Conservation (phyloP, 2,888 invertebrate genomes). For the Hetaerina titia region DNA sequence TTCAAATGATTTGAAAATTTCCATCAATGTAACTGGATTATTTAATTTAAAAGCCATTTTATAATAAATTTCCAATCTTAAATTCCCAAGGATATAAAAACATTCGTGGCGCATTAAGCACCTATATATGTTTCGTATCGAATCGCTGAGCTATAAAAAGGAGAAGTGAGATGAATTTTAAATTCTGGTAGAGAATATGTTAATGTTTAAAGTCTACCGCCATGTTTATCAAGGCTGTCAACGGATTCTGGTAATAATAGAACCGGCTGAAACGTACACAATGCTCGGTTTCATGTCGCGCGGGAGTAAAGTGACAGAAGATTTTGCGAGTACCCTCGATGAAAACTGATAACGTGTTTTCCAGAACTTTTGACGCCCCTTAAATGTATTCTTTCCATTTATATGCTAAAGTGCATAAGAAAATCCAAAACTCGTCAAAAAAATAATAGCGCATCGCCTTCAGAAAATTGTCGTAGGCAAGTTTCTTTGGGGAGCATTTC, state of each 20-base stretch:
- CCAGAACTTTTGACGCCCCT: conserved; percentile 19
- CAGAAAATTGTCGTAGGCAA: not conserved
- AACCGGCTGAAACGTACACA: not conserved
- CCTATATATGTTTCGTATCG: not conserved
- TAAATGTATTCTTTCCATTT: not conserved
- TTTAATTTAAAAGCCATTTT: too few species aligned
- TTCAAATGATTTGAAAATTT: too few species aligned
- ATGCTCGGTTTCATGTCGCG: not conserved
- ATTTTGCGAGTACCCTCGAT: not conserved
- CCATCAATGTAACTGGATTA: too few species aligned
- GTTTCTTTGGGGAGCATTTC: not conserved
- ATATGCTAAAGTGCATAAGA: not conserved
- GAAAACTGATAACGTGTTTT: not conserved
- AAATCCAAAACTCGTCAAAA: not conserved
- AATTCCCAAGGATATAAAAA: too few species aligned
- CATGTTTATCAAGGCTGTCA: not conserved
- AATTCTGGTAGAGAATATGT: not conserved
- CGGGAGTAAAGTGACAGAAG: not conserved
- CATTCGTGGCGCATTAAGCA: too few species aligned
- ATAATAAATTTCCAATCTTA: too few species aligned
- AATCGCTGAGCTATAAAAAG: not conserved
- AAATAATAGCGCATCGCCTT: not conserved
- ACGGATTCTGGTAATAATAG: not conserved
- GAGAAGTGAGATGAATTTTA: not conserved
- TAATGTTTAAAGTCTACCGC: not conserved